These are phyloP conservation scores for Neolamprologus kungweensis DNA, from an alignment of 2,113 vertebrate species.

Conservation along the genomic window DNA sequence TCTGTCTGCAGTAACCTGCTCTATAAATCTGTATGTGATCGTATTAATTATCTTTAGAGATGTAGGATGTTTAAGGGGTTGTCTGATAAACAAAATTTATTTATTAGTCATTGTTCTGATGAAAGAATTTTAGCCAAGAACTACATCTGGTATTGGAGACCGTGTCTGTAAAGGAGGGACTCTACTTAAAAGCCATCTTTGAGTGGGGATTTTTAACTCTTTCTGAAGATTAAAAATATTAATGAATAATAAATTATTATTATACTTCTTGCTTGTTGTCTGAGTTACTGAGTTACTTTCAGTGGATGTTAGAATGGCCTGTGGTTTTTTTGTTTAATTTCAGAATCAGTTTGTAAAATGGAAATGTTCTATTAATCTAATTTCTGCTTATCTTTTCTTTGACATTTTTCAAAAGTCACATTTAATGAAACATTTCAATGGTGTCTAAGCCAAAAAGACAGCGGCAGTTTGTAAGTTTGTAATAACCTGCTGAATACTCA, in stretches of 20 bases:
- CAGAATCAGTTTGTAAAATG: background rate
- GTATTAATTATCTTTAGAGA: background rate
- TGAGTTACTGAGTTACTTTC: background rate
- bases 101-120: background rate
- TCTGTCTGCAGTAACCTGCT: background rate
- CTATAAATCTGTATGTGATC: background rate
- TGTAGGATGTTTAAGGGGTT: background rate
- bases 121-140: background rate
- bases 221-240: background rate
- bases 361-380: background rate
- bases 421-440: background rate
- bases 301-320: background rate
- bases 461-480: background rate
- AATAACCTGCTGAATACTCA: background rate
- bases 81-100: background rate
- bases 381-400: background rate
- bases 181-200: background rate
- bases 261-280: background rate
- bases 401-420: background rate
- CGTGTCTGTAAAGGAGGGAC: background rate
- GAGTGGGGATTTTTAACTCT: background rate
- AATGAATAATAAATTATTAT: background rate
- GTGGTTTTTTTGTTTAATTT: background rate
- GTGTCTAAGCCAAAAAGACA: background rate
- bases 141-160: background rate